Conservation (phyloP, 2,888 invertebrate species). For the Cryptus armator region DNA sequence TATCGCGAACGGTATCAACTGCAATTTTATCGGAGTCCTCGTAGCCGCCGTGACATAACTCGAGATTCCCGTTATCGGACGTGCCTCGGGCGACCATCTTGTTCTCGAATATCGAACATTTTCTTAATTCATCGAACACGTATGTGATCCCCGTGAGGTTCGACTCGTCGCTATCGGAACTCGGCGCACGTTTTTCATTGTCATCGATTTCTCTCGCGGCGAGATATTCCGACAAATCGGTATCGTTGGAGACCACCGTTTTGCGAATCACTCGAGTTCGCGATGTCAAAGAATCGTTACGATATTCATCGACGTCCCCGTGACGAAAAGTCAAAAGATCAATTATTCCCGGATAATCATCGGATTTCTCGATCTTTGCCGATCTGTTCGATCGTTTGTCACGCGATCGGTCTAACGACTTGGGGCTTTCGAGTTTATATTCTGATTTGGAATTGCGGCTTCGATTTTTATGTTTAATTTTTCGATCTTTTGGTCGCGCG, state of each 20-base stretch:
- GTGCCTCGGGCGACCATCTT: not conserved
- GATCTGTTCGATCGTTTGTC: not conserved
- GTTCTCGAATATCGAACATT: not conserved
- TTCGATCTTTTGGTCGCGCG: not conserved
- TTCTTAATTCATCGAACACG: slow-evolving; percentile 27
- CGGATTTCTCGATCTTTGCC: not conserved
- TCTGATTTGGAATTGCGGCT: slow-evolving; percentile 14
- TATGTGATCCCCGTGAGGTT: slow-evolving; percentile 49
- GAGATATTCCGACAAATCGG: slow-evolving; percentile 2
- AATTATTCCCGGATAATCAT: not conserved
- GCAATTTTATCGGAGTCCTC: not conserved
- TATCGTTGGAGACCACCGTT: too few relatives aligned
- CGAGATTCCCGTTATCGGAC: not conserved
- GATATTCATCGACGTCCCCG: slow-evolving; percentile 17
- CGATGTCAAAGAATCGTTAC: slow-evolving; percentile 40
- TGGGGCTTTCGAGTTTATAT: not conserved
- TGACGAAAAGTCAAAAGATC: not conserved
- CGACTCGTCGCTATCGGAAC: slow-evolving; percentile 23
- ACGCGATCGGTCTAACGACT: not conserved
- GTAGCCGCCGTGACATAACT: not conserved
- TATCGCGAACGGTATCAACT: not conserved
- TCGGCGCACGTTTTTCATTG: not conserved
- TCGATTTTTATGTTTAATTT: not conserved
- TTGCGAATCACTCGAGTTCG: slow-evolving; percentile 48
- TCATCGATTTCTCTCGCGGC: not conserved